Percentiles rank a stretch among this genome's conserved stretches.
Evolutionary conservation across 1,140 invertebrate genomes (phyloP).

Genomic region (Drosophila oshimai): DNA sequence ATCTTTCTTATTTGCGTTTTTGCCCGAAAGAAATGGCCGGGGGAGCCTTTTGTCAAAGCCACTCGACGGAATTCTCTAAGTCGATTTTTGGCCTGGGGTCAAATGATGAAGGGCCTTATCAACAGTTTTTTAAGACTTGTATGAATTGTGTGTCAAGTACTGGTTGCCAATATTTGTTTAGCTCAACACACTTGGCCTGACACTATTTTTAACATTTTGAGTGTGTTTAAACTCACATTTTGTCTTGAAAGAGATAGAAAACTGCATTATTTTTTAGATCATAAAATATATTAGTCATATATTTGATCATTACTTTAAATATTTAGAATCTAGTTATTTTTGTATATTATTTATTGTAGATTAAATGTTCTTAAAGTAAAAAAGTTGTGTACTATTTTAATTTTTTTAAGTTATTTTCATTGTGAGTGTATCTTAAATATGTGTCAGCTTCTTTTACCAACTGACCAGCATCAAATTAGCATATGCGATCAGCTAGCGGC

Average conservation of each 20-base stretch:
- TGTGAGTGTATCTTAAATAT: not conserved
- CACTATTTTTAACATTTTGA: not conserved
- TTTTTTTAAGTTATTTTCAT: not conserved
- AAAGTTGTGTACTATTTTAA: too few species aligned
- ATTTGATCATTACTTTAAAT: not conserved
- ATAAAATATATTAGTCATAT: too few species aligned
- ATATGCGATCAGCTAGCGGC: conserved; percentile 18
- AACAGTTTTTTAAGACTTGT: not conserved
- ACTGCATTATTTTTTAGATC: not conserved
- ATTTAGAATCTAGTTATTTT: not conserved
- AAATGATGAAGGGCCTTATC: conserved; percentile 30
- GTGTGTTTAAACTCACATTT: not conserved
- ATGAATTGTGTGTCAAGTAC: conserved; percentile 54
- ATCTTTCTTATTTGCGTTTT: conserved; percentile 49
- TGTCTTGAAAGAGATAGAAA: not conserved
- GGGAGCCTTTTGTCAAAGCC: conserved; percentile 12
- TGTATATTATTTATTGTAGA: not conserved
- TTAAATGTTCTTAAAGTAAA: too few species aligned
- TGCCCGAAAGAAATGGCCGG: conserved; percentile 48
- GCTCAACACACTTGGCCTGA: conserved; percentile 15
- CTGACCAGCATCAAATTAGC: not conserved
- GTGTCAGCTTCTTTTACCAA: not conserved
- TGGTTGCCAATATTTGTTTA: conserved; percentile 21
- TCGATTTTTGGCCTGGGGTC: conserved; percentile 38
- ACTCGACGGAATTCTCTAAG: conserved; percentile 6